Base-by-base conservation (phyloP, 2,797 vertebrate species). In the Lepilemur ruficaudatus region DNA sequence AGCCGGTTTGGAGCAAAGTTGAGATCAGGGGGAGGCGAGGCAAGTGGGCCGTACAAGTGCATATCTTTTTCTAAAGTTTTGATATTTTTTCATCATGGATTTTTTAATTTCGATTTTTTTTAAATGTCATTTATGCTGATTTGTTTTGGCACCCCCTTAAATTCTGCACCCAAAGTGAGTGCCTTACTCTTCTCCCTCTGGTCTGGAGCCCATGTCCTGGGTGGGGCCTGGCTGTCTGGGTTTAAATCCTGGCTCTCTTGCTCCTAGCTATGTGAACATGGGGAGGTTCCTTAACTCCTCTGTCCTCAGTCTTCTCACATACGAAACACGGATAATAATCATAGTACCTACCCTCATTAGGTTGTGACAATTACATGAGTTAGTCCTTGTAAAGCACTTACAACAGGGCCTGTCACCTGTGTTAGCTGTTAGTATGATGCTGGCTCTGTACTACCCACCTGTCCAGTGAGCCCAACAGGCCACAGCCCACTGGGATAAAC, bases 81-180 rank as follows among this genome's bases (percentile, higher is more conserved):
- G 11, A 7, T 50, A 91, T 78, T 70, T 82, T 23, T 46, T 89
- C 55, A 80, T 80, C 6, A 8, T 63, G 35, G 70, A 73, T 67
- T 32, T 73, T 70, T 25, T 84, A 63, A 81, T 18, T 41, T 76
- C 72, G 32, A 48, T 63, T 48, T 72, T 52, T 13, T 48, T 76
- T 85, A 82, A 92, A 69, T 81, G 41, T n/a, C 72, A n/a, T 63
- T 84, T 67, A 41, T 72, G 30, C 63, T 50, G 25, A 63, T 43
- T 14, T 72, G 35, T 61, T 78, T 7, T 9, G 22, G 32, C 25
- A 38, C 32, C 41, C 18, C 85, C 25, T 70, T 50, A 59, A 75
- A 38, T 46, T 23, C 25, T 38, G 13, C 10, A n/a, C 20, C 41
- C 55, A 46, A 72, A 35, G 18, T 5, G 14, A 81, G 41, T 14